Base-by-base conservation (phyloP, 2,113 vertebrate species). In the Mixornis gularis region DNA sequence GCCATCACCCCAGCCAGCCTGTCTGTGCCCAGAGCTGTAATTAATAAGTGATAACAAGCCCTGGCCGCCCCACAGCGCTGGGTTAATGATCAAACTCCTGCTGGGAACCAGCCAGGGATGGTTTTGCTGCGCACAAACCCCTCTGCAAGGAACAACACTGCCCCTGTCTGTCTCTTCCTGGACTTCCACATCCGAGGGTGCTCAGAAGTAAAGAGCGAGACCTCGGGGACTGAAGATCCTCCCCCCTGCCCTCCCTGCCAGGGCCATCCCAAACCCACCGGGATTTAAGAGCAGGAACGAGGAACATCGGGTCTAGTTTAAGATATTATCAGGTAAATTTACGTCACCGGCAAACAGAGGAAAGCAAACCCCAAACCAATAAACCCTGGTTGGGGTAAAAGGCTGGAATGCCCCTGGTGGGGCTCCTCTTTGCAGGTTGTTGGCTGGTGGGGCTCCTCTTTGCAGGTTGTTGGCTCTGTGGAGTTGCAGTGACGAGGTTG, bases 221-320 rank as follows among this genome's bases (percentile, higher is more conserved):
- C 9, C 11, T 32, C 0, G 0, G 11, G 36, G 41, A 11, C 19
- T 7, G 59, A 36, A 52, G 26, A 3, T 4, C 3, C 40, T 22
- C 32, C 2, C 3, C 62, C 7, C 52, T 53, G 46, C 44, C 71
- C 17, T 7, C 44, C 71, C 17, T 7, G 29, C 59, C 43, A 5
- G 20, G 17, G 6, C 4, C 3, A 29, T 7, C 41, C 36, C 44
- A 51, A 48, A 10, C 41, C 64, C 52, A 5, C 0, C 0, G 0
- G 27, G 17, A 7, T 76, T 41, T 12, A 6, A 11, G 16, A 34
- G 70, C 52, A 85, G 91, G 53, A 65, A 62, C 0, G 15, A 81
- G 52, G 46, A 66, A 15, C 4, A 1, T 1, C 2, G 10, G 32
- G 4, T 10, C 13, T 7, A 3, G 22, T 72, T 52, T 64, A 4